phyloP scores from a whole-genome alignment of 2,888 invertebrate species.

The Tupiocoris notatus region DNA sequence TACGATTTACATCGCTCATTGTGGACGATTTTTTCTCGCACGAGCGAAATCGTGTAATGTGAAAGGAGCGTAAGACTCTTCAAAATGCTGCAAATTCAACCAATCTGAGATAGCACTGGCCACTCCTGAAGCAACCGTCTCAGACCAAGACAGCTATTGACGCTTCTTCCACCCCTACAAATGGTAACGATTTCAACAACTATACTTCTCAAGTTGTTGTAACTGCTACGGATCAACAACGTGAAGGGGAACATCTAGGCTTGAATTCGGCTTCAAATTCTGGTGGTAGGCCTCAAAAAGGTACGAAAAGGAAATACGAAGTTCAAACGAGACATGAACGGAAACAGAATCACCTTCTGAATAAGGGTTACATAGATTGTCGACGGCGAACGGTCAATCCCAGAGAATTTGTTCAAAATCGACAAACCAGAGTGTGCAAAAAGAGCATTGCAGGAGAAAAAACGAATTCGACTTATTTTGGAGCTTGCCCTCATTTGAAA shows the following conservation, averaged over 20 bases:
- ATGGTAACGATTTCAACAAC: neutral
- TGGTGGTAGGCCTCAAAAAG: neutral
- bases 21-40: too few species aligned
- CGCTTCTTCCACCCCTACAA: neutral
- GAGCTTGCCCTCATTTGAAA: neutral
- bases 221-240: neutral
- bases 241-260: neutral
- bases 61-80: neutral
- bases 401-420: conserved; percentile 1
- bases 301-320: neutral
- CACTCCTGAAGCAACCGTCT: neutral
- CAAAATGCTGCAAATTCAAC: neutral
- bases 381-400: neutral
- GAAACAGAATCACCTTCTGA: conserved; percentile 4
- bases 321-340: neutral
- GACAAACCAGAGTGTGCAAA: neutral
- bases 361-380: neutral
- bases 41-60: too few species aligned
- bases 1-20: too few species aligned
- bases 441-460: too few species aligned
- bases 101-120: neutral
- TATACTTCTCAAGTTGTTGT: neutral
- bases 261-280: neutral
- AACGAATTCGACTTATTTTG: conserved; percentile 9
- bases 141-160: neutral